Conservation (phyloP, 2,888 invertebrate species). For the Xestia c-nigrum region DNA sequence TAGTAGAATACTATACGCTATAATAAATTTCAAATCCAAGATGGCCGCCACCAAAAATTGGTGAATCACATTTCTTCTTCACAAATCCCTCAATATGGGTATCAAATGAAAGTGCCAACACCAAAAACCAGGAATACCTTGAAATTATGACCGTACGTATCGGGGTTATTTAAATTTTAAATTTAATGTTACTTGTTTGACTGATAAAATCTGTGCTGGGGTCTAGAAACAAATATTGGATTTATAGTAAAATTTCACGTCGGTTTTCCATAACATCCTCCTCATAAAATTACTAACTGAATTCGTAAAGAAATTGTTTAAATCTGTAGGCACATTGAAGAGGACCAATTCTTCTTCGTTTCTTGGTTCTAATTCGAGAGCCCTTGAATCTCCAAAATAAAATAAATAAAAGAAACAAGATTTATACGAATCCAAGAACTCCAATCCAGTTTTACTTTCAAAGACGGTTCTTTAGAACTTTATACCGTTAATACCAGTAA, state of each 20-base stretch:
- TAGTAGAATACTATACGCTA: no score
- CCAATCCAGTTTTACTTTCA: conserved; percentile 25
- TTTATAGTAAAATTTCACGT: neutral
- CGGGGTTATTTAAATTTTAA: no score
- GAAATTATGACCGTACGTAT: no score
- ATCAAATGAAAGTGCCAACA: no score
- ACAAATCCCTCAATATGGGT: no score
- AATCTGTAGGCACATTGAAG: conserved; percentile 5
- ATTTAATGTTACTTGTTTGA: no score
- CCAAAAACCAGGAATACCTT: no score
- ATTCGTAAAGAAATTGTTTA: neutral
- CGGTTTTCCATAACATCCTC: neutral
- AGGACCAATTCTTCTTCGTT: neutral
- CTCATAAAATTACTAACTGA: neutral
- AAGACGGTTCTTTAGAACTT: conserved; percentile 18
- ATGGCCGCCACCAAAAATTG: no score
- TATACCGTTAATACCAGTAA: conserved; percentile 10
- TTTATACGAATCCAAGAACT: conserved; percentile 37
- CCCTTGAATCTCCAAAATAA: neutral
- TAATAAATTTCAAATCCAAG: no score
- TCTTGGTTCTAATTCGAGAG: neutral
- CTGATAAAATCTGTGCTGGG: no score
- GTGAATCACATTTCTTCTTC: no score
- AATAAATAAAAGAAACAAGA: conserved; percentile 22
- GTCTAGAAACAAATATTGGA: neutral